Percentiles rank a stretch among this genome's conserved stretches.
phyloP scores from a whole-genome alignment of 64 coral and sea anemone species.

The Acropora tenuis region DNA sequence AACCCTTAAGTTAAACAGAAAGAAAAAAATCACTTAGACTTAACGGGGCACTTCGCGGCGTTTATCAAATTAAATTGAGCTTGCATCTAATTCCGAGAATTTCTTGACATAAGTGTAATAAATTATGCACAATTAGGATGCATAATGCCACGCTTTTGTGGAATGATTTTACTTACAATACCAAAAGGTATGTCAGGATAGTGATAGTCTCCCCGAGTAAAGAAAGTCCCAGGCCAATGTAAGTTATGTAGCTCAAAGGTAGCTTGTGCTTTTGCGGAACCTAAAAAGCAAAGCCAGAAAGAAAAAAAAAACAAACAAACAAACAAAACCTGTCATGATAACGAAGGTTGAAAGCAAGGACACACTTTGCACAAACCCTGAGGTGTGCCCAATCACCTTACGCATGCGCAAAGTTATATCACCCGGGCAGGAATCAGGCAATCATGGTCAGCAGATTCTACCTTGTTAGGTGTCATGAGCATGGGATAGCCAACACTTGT shows the following conservation, averaged over 20 bases:
- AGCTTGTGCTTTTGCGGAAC: neutral
- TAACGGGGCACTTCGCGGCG: neutral
- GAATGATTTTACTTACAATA: constrained; percentile 50
- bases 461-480: too few relatives aligned
- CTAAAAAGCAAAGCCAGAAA: neutral
- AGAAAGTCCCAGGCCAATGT: constrained; percentile 56
- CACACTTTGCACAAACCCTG: too few relatives aligned
- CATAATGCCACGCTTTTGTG: neutral
- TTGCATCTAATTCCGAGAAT: too few relatives aligned
- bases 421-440: too few relatives aligned
- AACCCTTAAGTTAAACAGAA: neutral
- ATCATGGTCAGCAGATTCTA: too few relatives aligned
- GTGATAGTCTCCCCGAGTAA: constrained; percentile 56
- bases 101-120: neutral
- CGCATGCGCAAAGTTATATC: too few relatives aligned
- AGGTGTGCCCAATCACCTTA: too few relatives aligned
- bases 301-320: too few relatives aligned
- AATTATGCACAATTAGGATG: neutral
- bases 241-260: constrained; percentile 49
- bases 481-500: too few relatives aligned
- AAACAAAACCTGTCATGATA: too few relatives aligned
- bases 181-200: constrained; percentile 33
- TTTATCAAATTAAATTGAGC: too few relatives aligned
- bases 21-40: neutral
- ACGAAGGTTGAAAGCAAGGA: too few relatives aligned